A percentile compares a stretch with the other conserved stretches of the same genome.
Evolutionary conservation across 2,113 vertebrate species (phyloP).

Genomic region (Notiomystis cincta): DNA sequence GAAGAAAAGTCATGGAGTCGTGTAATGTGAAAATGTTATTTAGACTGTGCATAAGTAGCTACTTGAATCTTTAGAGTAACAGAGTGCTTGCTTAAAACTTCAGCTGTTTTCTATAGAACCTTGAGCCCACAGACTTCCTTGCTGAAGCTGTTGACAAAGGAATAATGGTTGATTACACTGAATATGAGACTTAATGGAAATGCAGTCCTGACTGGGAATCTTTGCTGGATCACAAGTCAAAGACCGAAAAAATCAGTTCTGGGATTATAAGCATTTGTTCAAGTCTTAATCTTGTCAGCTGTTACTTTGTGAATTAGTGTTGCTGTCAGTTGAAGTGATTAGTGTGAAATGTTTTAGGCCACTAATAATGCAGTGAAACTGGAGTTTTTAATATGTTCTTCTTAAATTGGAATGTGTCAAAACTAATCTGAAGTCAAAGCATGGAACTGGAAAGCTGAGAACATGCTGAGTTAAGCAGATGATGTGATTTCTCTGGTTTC

Average conservation of each 20-base stretch:
- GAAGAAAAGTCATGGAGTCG: not conserved
- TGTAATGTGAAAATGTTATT: not conserved
- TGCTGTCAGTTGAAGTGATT: slow-evolving; percentile 24
- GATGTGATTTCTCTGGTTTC: not conserved
- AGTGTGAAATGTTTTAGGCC: not conserved
- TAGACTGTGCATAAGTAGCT: not conserved
- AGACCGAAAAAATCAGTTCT: not conserved
- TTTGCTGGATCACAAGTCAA: not conserved
- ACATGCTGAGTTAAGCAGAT: not conserved
- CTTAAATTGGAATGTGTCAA: not conserved
- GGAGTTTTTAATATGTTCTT: not conserved
- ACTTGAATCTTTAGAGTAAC: not conserved
- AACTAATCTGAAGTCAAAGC: not conserved
- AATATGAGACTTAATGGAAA: not conserved
- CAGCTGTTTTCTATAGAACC: not conserved
- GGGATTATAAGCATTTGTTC: not conserved
- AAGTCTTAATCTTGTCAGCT: slow-evolving; percentile 12
- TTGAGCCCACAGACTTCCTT: not conserved
- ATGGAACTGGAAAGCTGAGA: not conserved
- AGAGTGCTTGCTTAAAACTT: not conserved
- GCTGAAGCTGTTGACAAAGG: not conserved
- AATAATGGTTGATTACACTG: not conserved
- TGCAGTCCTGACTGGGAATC: not conserved
- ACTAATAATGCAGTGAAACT: not conserved
- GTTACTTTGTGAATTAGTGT: slow-evolving; percentile 8